Evolutionary conservation across 2,888 invertebrate genomes (phyloP), one percentile per base, ranked within the genome.

Genomic region (Nephrotoma guestfalica): DNA sequence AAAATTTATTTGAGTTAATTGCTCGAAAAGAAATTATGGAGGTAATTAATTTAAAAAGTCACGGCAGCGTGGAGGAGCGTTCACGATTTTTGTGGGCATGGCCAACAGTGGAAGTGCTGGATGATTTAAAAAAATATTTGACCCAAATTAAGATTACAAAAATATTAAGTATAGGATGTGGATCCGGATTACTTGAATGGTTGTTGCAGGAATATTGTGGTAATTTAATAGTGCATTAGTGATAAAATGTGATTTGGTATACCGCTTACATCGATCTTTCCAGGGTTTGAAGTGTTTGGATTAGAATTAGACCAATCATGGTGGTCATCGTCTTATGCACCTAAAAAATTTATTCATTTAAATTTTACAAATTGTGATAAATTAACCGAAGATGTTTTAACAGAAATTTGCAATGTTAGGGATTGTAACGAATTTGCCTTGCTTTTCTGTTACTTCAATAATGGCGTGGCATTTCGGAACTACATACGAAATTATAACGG

Each of bases 181-280:
- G 97, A 13, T 94, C 94, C 88, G 96, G 96, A 0, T 91, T 97
- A n/a, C 91, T 97, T 43, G 97, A 97, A 90, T 96, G 96, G 96
- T 93, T 96, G 88, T 91, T 97, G 85, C 91, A 92, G 83, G 91
- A 94, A 90, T 93, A 94, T 88, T 93, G 94, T 88, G 94, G 96
- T 96, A 91, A 88, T 41, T 41, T 15, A 83, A 13, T 18, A 41
- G n/a, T 15, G 11, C n/a, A 47, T 2, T 47, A 13, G 11, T 13
- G 1, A n/a, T 11, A 47, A 47, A 47, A 47, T 47, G n/a, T 47
- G n/a, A 30, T 30, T 30, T 30, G 30, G 30, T 30, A 2, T 30
- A 30, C 30, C 43, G 43, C 15, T 30, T 30, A 30, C 13, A 43
- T 13, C 9, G 47, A 71, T 71, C 13, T 47, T 92, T 92, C 6